Evolutionary conservation across 2,113 vertebrate genomes (phyloP).

Genomic region (Ochotona princeps): DNA sequence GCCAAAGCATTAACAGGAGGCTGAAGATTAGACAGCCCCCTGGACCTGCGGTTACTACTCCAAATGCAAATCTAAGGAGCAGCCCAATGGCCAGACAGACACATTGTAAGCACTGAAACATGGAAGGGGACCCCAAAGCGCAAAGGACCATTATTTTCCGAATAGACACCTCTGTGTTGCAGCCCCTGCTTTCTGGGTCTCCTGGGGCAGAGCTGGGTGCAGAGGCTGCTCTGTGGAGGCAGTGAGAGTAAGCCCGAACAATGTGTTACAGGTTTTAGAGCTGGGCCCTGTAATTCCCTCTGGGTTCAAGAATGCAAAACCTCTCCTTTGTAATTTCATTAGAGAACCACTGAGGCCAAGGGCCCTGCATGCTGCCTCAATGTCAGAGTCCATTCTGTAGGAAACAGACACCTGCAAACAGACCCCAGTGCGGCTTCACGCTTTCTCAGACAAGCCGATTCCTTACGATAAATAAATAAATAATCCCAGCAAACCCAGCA

Average conservation of each 20-base stretch:
- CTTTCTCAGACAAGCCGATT: conserved; percentile 50
- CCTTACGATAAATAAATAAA: neutral
- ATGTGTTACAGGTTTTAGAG: neutral
- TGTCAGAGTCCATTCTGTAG: too few species aligned
- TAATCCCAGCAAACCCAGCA: neutral
- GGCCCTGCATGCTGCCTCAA: neutral
- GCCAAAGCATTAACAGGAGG: neutral
- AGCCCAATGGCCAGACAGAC: neutral
- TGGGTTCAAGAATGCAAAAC: neutral
- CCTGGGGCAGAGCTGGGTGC: too few species aligned
- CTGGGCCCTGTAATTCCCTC: neutral
- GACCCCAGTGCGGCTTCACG: neutral
- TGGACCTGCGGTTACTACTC: neutral
- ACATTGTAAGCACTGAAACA: neutral
- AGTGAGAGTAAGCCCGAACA: too few species aligned
- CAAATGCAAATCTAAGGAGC: neutral
- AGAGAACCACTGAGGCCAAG: neutral
- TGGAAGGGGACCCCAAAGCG: too few species aligned
- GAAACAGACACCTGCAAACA: neutral
- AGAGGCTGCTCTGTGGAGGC: neutral
- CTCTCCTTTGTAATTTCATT: neutral
- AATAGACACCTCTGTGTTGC: neutral
- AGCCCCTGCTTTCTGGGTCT: neutral
- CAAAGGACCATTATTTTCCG: neutral
- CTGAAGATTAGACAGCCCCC: neutral